phyloP scores from a whole-genome alignment of 1,140 invertebrate species.

The Drosophila nigromelanica region DNA sequence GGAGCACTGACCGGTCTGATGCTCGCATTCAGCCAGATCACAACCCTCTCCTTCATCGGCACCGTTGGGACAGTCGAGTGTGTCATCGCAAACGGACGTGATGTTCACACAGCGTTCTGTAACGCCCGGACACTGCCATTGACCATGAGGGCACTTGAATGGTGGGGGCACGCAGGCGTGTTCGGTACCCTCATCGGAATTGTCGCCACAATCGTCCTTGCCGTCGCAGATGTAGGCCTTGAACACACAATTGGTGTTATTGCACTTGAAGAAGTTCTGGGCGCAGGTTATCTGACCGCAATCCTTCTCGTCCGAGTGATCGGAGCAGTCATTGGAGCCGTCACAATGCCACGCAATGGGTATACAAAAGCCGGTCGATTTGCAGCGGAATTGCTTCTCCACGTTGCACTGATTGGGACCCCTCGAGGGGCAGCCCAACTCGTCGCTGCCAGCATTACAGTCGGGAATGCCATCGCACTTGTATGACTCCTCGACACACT shows the following conservation, averaged over 20 bases:
- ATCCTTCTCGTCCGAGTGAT: constrained; percentile 94
- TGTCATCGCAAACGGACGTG: constrained; percentile 92
- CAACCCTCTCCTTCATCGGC: constrained; percentile 95
- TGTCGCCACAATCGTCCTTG: constrained; percentile 97
- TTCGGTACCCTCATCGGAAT: constrained; percentile 93
- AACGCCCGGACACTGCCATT: constrained; percentile 94
- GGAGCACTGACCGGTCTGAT: constrained; percentile 90
- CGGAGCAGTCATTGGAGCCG: constrained; percentile 92
- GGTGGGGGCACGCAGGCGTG: constrained; percentile 91
- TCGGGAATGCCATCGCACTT: constrained; percentile 97
- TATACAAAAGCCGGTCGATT: constrained; percentile 94
- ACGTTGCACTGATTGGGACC: constrained; percentile 93
- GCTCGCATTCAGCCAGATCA: constrained; percentile 90
- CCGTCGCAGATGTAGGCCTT: constrained; percentile 98
- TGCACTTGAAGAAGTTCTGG: constrained; percentile 92
- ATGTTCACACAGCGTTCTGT: constrained; percentile 91
- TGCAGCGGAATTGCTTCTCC: constrained; percentile 95
- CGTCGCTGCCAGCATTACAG: constrained; percentile 96
- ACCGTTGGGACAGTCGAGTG: constrained; percentile 94
- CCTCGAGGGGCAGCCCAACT: constrained; percentile 92
- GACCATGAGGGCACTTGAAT: constrained; percentile 89
- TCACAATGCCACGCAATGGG: constrained; percentile 97
- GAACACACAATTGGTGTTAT: constrained; percentile 95
- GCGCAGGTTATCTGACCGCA: constrained; percentile 92
- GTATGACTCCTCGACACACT: constrained; percentile 96